Conservation (phyloP, 2,113 vertebrate genomes). For the Notiomystis cincta region DNA sequence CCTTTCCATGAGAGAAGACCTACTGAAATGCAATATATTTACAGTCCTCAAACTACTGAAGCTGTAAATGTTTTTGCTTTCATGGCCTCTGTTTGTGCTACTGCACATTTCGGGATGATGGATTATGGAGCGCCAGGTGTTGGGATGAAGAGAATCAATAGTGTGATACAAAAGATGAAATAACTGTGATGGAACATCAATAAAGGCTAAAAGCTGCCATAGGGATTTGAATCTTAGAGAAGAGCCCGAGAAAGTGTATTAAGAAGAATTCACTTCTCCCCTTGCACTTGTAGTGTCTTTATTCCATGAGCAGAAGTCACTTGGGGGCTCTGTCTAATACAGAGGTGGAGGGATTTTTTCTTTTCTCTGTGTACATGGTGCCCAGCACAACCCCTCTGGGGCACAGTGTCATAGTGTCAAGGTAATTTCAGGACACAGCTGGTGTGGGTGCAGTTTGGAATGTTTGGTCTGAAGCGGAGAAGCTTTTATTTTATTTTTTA, state of each 20-base stretch:
- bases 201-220: slow-evolving; percentile 38
- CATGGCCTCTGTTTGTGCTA: not conserved
- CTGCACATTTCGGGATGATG: slow-evolving; percentile 20
- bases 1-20: not conserved
- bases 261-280: not conserved
- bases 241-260: not conserved
- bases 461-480: not conserved
- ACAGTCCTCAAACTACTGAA: not conserved
- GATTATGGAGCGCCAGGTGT: not conserved
- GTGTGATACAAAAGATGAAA: slow-evolving; percentile 28
- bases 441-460: not conserved
- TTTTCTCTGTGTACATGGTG: not conserved
- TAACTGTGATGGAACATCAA: slow-evolving; percentile 37
- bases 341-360: not conserved
- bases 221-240: slow-evolving; percentile 40
- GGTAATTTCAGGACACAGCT: not conserved
- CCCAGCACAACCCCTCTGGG: not conserved
- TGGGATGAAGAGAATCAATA: slow-evolving; percentile 32
- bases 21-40: not conserved
- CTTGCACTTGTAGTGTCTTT: not conserved
- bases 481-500: not conserved
- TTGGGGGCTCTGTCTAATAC: not conserved
- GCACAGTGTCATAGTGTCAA: accelerated
- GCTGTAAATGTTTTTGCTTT: slow-evolving; percentile 13
- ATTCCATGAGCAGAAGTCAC: not conserved